Evolutionary conservation across 2,113 vertebrate species (phyloP), one percentile per base, ranked within the genome.

Genomic region (Mormyrus iriodes): DNA sequence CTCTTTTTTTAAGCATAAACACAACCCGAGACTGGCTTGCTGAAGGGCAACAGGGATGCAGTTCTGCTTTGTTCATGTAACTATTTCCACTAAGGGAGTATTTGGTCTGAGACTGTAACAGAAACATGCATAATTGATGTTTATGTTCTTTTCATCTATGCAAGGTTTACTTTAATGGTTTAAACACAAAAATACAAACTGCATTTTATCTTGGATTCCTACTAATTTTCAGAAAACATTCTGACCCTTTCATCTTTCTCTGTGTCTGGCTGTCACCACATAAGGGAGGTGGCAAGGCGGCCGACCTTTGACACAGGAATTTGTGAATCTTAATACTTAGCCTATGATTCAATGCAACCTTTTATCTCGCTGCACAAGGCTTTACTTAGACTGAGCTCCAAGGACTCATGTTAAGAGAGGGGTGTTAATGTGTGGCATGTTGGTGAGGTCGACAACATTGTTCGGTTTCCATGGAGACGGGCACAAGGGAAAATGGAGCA

Each of bases 381-480:
- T 79, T n/a, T 46, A n/a, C 88, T 44, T 15, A 17, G 24, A 44
- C 39, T 24, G 88, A n/a, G 52, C 51, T 31, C 76, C 51, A 84
- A 88, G 65, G 88, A 83, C 91, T 90, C 87, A 83, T 92, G 90
- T 93, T 95, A 93, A 91, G 93, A 93, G 92, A 91, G 92, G 90
- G 90, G 91, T 94, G 92, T 91, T 91, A 48, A 92, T 86, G 88
- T 88, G 93, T 92, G 93, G 93, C 91, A 92, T 93, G 89, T 90
- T 90, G 90, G 89, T 89, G 90, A 94, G 94, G 93, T 91, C 91
- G 92, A 92, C 92, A 93, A 94, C 94, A 94, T 93, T 93, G 88
- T 93, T 91, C 87, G 90, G 95, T 95, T 94, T 93, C 95, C 94
- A 95, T 95, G 93, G 95, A 93, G 94, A 95, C 95, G 85, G 9